Evolutionary conservation across 2,888 invertebrate genomes (phyloP).

Genomic region (Hyppa rectilinea): DNA sequence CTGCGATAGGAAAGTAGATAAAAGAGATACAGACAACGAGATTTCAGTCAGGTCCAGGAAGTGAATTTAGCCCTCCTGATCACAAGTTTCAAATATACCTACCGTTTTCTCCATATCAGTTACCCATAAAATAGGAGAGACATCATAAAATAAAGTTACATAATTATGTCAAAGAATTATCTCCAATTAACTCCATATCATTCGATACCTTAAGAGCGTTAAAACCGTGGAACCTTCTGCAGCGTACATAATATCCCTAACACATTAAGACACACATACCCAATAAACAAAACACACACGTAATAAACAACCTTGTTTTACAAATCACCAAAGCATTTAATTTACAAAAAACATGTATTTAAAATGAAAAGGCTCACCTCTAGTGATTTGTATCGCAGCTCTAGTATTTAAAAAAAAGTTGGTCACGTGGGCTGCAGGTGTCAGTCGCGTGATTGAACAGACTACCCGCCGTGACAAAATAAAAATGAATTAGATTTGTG

Average conservation of each 20-base stretch:
- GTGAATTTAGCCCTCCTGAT: not conserved
- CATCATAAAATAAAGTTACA: not conserved
- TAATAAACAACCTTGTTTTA: constrained; percentile 51
- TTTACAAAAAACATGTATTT: constrained; percentile 41
- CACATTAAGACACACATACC: constrained; percentile 18
- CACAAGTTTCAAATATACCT: not conserved
- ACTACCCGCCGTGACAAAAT: constrained; percentile 58
- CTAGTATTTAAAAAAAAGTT: constrained; percentile 57
- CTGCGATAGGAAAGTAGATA: too few relatives aligned
- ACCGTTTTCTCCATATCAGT: too few relatives aligned
- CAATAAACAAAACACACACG: constrained; percentile 38
- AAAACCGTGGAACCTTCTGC: constrained; percentile 37
- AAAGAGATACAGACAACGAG: too few relatives aligned
- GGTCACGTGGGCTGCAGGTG: constrained; percentile 50
- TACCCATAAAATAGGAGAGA: not conserved
- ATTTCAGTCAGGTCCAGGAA: not conserved
- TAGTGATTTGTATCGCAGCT: constrained; percentile 65
- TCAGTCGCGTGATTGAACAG: constrained; percentile 63
- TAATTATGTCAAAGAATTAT: constrained; percentile 31
- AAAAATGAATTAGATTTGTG: constrained; percentile 16
- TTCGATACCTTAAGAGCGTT: constrained; percentile 16
- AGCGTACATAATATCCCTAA: constrained; percentile 40
- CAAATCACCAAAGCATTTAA: constrained; percentile 49
- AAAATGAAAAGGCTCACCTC: constrained; percentile 38
- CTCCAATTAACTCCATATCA: constrained; percentile 3